Base-by-base conservation (phyloP, 2,888 invertebrate species). In the Cerastoderma edule region DNA sequence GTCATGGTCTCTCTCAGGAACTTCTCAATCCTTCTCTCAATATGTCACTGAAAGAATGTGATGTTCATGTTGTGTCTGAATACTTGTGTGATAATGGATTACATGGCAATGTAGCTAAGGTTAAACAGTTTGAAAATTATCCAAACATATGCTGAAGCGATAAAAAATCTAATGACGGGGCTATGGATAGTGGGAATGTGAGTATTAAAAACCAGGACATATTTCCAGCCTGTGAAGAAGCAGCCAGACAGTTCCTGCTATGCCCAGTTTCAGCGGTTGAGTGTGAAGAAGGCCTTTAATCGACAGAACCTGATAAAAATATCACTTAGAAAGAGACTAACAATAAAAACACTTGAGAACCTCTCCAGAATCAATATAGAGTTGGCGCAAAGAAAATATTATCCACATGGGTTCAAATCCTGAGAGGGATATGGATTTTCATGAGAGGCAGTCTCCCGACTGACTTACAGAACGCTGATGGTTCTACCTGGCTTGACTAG, bases 1-100 rank as follows among this genome's bases (percentile, higher is more conserved):
- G 33, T 50, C 24, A 28, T 53, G 50, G 24, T 46, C 13, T 54
- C 54, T 16, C 10, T 54, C 3, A 6, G 24, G 16, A 54, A 54
- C 16, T 54, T 22, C 28, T 54, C 27, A 8, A 54, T 24, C 54
- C 54, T 28, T 24, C 27, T 54, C 4, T 24, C 27, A 16, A 24
- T 27, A 16, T 28, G 16, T 16, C 53, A 16, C n/a, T 16, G n/a
- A 53, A 22, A n/a, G 19, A 22, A 16, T 16, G 53, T 16, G 53
- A 53, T n/a, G n/a, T 53, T 53, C 13, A 53, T 8, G 53, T 53
- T 53, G 24, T 53, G 6, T 53, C 53, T n/a, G 53, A 53, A 8
- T 53, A 53, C n/a, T 53, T 53, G 53, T 8, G 22, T 53, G 6
- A 6, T 53, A n/a, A 16, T 53, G 53, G 53, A 8, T 53, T 53